phyloP scores from a whole-genome alignment of 2,888 invertebrate species.

The Hirtodrosophila duncani region DNA sequence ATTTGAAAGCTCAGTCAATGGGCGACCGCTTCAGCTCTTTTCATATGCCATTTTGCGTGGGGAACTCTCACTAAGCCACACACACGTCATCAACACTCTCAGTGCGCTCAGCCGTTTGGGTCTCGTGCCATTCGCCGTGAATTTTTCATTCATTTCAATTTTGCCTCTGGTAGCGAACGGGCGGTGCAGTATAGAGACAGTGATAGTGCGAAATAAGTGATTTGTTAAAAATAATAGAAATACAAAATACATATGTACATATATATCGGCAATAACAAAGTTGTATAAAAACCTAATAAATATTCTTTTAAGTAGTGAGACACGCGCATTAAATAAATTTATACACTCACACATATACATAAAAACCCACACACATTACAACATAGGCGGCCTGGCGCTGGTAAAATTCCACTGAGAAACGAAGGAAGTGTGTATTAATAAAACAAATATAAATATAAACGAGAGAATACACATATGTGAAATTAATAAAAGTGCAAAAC shows the following conservation, averaged over 20 bases:
- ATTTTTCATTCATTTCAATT: conserved; percentile 76
- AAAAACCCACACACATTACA: conserved; percentile 14
- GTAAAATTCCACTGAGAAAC: conserved; percentile 69
- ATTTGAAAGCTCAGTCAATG: conserved; percentile 29
- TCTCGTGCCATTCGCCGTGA: conserved; percentile 62
- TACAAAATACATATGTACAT: too few species aligned
- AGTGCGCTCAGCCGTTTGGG: conserved; percentile 15
- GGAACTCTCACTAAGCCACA: conserved; percentile 24
- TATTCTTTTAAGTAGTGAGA: conserved; percentile 33
- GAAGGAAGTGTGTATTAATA: conserved; percentile 53
- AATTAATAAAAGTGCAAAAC: conserved; percentile 48
- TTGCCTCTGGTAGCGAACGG: conserved; percentile 69
- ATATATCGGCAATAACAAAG: too few species aligned
- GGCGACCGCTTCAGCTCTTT: conserved; percentile 44
- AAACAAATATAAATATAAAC: conserved; percentile 45
- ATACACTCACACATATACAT: conserved; percentile 30
- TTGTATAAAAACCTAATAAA: conserved; percentile 40
- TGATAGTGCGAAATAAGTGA: conserved; percentile 47
- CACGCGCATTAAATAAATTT: conserved; percentile 43
- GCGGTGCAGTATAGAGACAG: conserved; percentile 35
- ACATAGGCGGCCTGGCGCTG: conserved; percentile 41
- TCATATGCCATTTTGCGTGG: conserved; percentile 38
- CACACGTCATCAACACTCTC: conserved; percentile 17
- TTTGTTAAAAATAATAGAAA: conserved; percentile 25
- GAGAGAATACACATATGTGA: neutral